Evolutionary conservation across 2,797 vertebrate species (phyloP).

Genomic region (Danio albolineatus): DNA sequence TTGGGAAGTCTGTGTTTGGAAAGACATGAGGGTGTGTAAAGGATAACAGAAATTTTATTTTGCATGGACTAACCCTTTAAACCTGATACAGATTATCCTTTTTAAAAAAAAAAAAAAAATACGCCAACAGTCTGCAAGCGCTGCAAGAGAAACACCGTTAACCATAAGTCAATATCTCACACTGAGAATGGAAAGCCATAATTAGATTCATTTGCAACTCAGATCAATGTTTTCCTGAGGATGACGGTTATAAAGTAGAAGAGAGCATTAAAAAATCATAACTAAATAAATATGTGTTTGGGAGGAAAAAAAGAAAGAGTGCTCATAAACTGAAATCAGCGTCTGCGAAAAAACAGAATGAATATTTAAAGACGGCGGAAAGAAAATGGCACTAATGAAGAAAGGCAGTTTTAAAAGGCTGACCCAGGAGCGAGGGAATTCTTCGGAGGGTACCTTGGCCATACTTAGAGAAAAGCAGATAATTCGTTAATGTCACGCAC

Average conservation of each 20-base stretch:
- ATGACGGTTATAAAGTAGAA: constrained; percentile 82
- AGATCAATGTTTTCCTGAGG: constrained; percentile 84
- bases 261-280: constrained; percentile 85
- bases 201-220: constrained; percentile 84
- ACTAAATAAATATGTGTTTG: constrained; percentile 85
- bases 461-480: constrained; percentile 88
- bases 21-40: background rate
- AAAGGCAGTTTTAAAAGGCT: constrained; percentile 78
- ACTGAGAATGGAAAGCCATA: constrained; percentile 80
- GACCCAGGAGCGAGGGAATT: constrained; percentile 77
- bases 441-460: constrained; percentile 84
- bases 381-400: constrained; percentile 74
- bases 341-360: constrained; percentile 72
- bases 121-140: constrained; percentile 51
- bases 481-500: constrained; percentile 88
- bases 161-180: constrained; percentile 83
- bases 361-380: constrained; percentile 86
- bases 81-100: constrained; percentile 14
- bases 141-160: constrained; percentile 81
- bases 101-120: no score
- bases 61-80: background rate
- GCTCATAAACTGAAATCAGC: constrained; percentile 78
- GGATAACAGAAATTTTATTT: background rate
- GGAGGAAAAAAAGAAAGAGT: constrained; percentile 80
- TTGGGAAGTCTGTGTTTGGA: background rate